Base-by-base conservation (phyloP, 2,888 invertebrate genomes). In the Strigamia crassipes region DNA sequence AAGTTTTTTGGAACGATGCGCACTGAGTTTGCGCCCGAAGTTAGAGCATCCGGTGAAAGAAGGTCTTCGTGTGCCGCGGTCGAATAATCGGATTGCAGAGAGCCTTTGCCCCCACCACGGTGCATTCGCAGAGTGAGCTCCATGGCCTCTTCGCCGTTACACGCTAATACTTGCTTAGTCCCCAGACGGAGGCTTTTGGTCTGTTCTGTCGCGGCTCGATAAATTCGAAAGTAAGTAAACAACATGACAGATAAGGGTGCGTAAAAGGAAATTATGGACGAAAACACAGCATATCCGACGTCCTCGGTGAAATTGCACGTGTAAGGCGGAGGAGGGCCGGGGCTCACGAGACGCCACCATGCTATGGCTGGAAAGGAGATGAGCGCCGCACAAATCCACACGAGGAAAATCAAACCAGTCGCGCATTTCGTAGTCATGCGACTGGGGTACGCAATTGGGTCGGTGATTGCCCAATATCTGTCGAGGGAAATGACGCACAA, bases 401-500 rank as follows among this genome's bases (percentile, higher is more conserved):
- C 97, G 9, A 94, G 93, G 0, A 94, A 94, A 83, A 99, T 98
- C 10, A 98, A 91, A 34, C 94, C 91, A 4, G 93, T 93, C 0
- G 97, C 96, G 82, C 95, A 91, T 83, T 92, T 92, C 66, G 94
- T 92, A 34, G 96, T 96, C 96, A 99, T 98, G 84, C 94, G 91
- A 90, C 94, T 95, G 1, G 98, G 97, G 89, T 99, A 99, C 79
- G 96, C 95, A 85, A 99, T 97, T 0, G 99, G 99, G 89, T 99
- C 97, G 15, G 97, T 97, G 84, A 99, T 99, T 78, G 99, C 99
- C 97, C 98, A 97, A 89, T 99, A 99, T 21, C 97, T 92, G 88
- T 98, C 98, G 86, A 98, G 88, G 0, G 96, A 96, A 86, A 98
- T 99, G 41, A 99, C 97, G 89, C 99, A 99, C 82, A 99, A 90